Evolutionary conservation across 2,888 invertebrate genomes (phyloP).

Genomic region (Meiosimyza platycephala): DNA sequence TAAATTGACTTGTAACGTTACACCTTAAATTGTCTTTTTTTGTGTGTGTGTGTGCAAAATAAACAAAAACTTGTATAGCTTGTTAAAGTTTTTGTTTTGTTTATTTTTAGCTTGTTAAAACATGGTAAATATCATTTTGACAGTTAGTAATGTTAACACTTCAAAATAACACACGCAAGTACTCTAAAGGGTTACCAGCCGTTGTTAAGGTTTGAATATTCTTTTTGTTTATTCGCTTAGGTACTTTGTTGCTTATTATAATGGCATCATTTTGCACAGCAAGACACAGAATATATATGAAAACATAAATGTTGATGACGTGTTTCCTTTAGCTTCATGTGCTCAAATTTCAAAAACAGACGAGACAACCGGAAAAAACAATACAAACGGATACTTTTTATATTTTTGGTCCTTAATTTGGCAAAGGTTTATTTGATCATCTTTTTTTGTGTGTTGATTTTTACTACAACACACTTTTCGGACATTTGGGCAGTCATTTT

Average conservation of each 20-base stretch:
- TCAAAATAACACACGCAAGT: too few species aligned
- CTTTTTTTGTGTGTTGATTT: too few species aligned
- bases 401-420: too few species aligned
- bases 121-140: neutral
- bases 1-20: neutral
- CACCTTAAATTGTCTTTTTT: neutral
- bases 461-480: too few species aligned
- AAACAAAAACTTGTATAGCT: neutral
- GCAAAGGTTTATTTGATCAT: too few species aligned
- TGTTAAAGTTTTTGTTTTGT: neutral
- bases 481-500: too few species aligned
- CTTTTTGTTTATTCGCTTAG: neutral
- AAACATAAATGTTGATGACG: constrained; percentile 5
- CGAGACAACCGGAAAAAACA: neutral
- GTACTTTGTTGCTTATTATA: neutral
- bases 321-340: too few species aligned
- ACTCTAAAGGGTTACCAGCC: too few species aligned
- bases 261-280: constrained; percentile 9
- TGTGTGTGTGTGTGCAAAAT: neutral
- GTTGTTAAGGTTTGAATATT: too few species aligned
- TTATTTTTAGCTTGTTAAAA: neutral
- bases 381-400: too few species aligned
- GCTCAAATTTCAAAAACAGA: neutral
- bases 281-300: neutral
- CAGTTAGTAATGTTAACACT: neutral